Conservation (phyloP, 2,888 invertebrate genomes). For the Nomada ferruginata region DNA sequence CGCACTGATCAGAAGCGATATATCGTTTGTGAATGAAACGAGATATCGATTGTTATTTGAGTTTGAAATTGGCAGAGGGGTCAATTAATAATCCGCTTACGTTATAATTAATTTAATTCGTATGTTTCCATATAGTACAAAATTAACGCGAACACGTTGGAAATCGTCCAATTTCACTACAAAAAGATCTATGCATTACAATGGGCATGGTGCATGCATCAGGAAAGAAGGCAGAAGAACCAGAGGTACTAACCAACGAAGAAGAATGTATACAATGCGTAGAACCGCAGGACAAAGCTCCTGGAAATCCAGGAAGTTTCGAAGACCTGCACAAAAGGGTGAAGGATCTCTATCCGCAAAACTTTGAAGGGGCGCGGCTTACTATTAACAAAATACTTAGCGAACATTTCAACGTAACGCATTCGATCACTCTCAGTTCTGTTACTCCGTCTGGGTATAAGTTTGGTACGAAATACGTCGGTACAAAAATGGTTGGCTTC, state of each 20-base stretch:
- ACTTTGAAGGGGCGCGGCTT: slow-evolving; percentile 79
- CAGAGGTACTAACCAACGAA: slow-evolving; percentile 19
- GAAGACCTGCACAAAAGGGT: slow-evolving; percentile 81
- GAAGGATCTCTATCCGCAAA: slow-evolving; percentile 77
- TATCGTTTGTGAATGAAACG: neutral
- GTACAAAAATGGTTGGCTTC: slow-evolving; percentile 76
- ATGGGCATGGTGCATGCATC: slow-evolving; percentile 75
- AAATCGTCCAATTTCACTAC: neutral
- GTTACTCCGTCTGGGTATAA: slow-evolving; percentile 79
- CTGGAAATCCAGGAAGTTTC: slow-evolving; percentile 81
- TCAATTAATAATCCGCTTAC: neutral
- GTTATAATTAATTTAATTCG: slow-evolving; percentile 8
- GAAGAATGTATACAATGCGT: slow-evolving; percentile 64
- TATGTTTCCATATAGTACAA: neutral
- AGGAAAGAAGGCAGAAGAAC: slow-evolving; percentile 46
- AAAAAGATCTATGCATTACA: slow-evolving; percentile 5
- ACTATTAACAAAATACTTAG: slow-evolving; percentile 75
- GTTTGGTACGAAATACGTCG: slow-evolving; percentile 78
- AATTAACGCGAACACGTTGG: slow-evolving; percentile 22
- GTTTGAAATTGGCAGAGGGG: slow-evolving; percentile 33
- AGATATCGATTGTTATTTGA: neutral
- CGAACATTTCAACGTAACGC: slow-evolving; percentile 77
- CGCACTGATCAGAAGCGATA: neutral
- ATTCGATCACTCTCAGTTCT: slow-evolving; percentile 76
- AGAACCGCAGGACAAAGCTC: slow-evolving; percentile 64